Percentiles rank a stretch among this genome's conserved stretches.
These are phyloP conservation scores for Lasioglossum vierecki DNA, from an alignment of 2,888 invertebrate species.

Conservation along the genomic window DNA sequence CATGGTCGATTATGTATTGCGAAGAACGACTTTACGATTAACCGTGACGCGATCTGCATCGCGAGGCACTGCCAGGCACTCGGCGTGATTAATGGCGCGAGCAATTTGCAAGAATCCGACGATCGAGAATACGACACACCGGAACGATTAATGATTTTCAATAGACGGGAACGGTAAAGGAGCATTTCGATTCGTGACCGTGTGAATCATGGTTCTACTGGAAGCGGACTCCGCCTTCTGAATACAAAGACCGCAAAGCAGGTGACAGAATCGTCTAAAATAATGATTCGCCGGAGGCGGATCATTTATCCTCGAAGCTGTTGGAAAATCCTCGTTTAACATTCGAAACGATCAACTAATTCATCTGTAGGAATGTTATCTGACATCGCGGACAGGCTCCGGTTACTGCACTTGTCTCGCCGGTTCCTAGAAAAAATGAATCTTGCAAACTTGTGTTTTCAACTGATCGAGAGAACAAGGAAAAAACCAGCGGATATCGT, in stretches of 20 bases:
- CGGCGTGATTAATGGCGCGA: constrained; percentile 36
- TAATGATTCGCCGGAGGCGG: constrained; percentile 57
- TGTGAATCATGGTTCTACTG: constrained; percentile 56
- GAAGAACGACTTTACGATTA: constrained; percentile 19
- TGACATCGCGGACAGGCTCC: neutral
- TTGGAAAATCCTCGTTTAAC: constrained; percentile 37
- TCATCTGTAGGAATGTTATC: constrained; percentile 32
- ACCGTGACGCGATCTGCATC: constrained; percentile 9
- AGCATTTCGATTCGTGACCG: constrained; percentile 41
- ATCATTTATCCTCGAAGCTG: constrained; percentile 45
- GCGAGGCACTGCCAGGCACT: neutral
- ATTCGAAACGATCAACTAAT: constrained; percentile 25
- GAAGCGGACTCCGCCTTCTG: constrained; percentile 27
- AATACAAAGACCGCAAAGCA: constrained; percentile 33
- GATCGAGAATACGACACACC: constrained; percentile 12
- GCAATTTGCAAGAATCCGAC: constrained; percentile 39
- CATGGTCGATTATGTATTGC: neutral
- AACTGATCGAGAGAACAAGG: neutral
- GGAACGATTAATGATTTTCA: constrained; percentile 47
- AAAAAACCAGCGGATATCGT: too few relatives aligned
- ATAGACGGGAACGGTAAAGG: constrained; percentile 20
- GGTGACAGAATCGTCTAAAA: constrained; percentile 63
- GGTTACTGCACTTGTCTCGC: constrained; percentile 9
- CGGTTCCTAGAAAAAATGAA: constrained; percentile 3
- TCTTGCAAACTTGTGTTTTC: neutral